These are phyloP conservation scores for Gastracanthus pulcherrimus DNA, from an alignment of 2,888 invertebrate genomes.

Conservation along the genomic window DNA sequence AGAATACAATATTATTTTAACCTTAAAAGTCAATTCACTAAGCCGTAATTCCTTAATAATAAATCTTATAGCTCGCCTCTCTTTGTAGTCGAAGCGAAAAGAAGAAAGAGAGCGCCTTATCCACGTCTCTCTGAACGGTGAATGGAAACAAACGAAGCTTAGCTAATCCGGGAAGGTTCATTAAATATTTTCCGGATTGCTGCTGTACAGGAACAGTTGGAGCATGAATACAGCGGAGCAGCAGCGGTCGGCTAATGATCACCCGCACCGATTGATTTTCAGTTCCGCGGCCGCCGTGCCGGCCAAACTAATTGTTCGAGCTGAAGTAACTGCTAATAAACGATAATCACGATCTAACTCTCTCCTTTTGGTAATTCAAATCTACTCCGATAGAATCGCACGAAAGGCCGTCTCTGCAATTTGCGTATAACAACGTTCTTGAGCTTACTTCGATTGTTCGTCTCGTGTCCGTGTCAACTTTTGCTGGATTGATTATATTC, in stretches of 20 bases:
- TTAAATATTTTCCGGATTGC: conserved; percentile 26
- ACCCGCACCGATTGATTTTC: conserved; percentile 30
- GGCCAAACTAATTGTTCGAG: conserved; percentile 6
- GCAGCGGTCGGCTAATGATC: conserved; percentile 14
- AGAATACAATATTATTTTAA: no score
- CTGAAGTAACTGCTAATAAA: conserved; percentile 32
- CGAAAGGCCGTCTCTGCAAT: not conserved
- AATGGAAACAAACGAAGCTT: conserved; percentile 28
- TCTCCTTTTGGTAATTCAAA: not conserved
- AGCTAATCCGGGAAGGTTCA: conserved; percentile 4
- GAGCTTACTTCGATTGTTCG: not conserved
- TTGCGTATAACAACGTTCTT: not conserved
- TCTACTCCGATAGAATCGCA: not conserved
- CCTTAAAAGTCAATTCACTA: no score
- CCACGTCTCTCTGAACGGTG: not conserved
- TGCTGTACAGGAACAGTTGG: not conserved
- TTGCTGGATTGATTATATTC: not conserved
- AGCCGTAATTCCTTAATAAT: not conserved
- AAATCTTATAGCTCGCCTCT: no score
- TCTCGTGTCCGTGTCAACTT: not conserved
- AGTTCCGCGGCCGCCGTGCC: not conserved
- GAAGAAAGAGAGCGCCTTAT: not conserved
- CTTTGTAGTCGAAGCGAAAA: not conserved
- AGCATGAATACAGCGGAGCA: not conserved
- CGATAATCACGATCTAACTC: not conserved